Evolutionary conservation across 2,113 vertebrate species (phyloP), one percentile per base, ranked within the genome.

Genomic region (Halcyon senegalensis): DNA sequence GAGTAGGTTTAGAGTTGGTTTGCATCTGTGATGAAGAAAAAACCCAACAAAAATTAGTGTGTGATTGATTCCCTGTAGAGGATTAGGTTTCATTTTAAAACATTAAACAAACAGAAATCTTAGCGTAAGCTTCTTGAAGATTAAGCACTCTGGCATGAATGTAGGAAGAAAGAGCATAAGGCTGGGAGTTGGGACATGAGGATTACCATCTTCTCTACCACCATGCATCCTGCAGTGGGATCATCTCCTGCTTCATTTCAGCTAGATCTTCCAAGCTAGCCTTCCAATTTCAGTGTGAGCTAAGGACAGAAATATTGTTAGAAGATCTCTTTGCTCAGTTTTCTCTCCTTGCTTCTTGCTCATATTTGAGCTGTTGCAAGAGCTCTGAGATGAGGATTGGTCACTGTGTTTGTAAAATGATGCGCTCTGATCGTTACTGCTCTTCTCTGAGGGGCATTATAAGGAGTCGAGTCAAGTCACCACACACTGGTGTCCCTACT

Each of bases 81-180:
- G 28, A 90, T 87, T 86, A 81, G 39, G 35, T 90, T 92, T 92
- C 9, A 1, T 63, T 94, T 87, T 78, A 81, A 92, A 84, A 89
- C 75, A 80, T 94, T 64, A 78, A 89, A 89, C 76, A 92, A 94
- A 87, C 84, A 89, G 70, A 91, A 95, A 86, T 87, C 83, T 89
- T 59, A 87, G 72, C 1, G 1, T 92, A 94, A 94, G 80, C 86
- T 89, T 90, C 80, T 87, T 1, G 2, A 59, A 84, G 86, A 84
- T 77, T 74, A 90, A 64, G 69, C 24, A 24, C 41, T 78, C 64
- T 75, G 72, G 76, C 48, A 55, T 59, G 59, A 93, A 84, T 8
- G 64, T 63, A 31, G 28, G 73, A 90, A 67, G 48, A 74, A 74
- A 63, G 21, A 78, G 27, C 60, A 46, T 51, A 75, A 75, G 48